Conservation (phyloP, 2,797 vertebrate genomes). For the Coracias cyanogaster region DNA sequence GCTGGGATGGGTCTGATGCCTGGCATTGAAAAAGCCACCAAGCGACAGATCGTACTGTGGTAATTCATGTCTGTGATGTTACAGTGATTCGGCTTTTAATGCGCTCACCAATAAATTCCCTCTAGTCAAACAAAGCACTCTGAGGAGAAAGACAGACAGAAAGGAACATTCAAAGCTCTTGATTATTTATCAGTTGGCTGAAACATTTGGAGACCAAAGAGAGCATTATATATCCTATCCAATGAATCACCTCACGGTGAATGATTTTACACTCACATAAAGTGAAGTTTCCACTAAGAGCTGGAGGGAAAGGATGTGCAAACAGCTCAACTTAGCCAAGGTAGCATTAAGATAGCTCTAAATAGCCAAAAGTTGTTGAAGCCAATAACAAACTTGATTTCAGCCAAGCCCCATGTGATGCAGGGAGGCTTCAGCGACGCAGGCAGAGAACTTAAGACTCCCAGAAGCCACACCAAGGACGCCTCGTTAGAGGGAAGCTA, state of each 20-base stretch:
- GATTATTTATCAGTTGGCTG: slow-evolving; percentile 50
- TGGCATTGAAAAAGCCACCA: slow-evolving; percentile 28
- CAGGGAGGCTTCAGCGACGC: background rate
- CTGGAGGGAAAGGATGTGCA: background rate
- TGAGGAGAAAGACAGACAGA: slow-evolving; percentile 29
- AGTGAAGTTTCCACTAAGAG: background rate
- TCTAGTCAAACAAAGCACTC: background rate
- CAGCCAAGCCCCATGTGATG: background rate
- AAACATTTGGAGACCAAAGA: background rate
- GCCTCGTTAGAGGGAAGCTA: background rate
- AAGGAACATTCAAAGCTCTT: slow-evolving; percentile 27
- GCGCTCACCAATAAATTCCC: slow-evolving; percentile 37
- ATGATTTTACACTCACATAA: background rate
- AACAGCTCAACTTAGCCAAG: background rate
- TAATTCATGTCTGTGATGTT: slow-evolving; percentile 34
- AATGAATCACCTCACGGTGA: background rate
- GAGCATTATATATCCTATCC: background rate
- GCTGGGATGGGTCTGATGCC: background rate
- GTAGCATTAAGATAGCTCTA: background rate
- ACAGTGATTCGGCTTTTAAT: slow-evolving; percentile 27
- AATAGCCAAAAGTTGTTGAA: background rate
- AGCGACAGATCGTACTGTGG: background rate
- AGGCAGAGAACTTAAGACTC: background rate
- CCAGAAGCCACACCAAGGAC: background rate
- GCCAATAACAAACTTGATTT: background rate